Evolutionary conservation across 1,140 invertebrate species (phyloP).

Genomic region (Olivierus martensii): DNA sequence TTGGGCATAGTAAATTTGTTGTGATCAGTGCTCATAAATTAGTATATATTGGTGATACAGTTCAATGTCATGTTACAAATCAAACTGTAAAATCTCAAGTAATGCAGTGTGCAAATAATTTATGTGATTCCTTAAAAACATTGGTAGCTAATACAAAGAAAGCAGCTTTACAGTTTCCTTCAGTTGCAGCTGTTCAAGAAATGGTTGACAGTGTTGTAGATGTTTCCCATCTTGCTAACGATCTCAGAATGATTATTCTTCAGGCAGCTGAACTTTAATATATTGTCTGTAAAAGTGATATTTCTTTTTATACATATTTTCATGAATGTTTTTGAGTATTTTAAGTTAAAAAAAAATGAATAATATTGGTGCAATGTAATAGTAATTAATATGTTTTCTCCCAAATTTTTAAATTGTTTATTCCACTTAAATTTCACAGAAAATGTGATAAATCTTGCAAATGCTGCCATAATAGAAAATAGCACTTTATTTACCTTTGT

Average conservation of each 20-base stretch:
- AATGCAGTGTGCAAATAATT: slow-evolving; percentile 58
- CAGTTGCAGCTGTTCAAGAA: slow-evolving; percentile 72
- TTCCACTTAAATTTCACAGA: no score
- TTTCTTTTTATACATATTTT: no score
- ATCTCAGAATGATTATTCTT: slow-evolving; percentile 52
- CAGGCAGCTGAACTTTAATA: slow-evolving; percentile 30
- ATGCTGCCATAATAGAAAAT: no score
- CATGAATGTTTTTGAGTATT: no score
- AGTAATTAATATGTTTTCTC: no score
- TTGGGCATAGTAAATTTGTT: slow-evolving; percentile 86
- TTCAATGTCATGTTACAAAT: slow-evolving; percentile 53
- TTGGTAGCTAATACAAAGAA: slow-evolving; percentile 77
- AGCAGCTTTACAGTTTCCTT: slow-evolving; percentile 78
- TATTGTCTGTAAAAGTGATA: not conserved
- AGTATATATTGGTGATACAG: slow-evolving; percentile 83
- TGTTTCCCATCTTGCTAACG: slow-evolving; percentile 58
- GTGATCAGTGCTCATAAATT: slow-evolving; percentile 82
- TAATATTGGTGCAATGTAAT: no score
- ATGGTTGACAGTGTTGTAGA: slow-evolving; percentile 83
- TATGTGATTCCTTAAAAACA: slow-evolving; percentile 67
- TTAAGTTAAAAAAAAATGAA: no score
- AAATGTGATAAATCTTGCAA: no score
- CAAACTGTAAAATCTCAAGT: slow-evolving; percentile 39
- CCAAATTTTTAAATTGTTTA: no score
- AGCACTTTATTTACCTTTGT: no score